phyloP scores from a whole-genome alignment of 2,113 vertebrate genomes.

The Notechis scutatus region DNA sequence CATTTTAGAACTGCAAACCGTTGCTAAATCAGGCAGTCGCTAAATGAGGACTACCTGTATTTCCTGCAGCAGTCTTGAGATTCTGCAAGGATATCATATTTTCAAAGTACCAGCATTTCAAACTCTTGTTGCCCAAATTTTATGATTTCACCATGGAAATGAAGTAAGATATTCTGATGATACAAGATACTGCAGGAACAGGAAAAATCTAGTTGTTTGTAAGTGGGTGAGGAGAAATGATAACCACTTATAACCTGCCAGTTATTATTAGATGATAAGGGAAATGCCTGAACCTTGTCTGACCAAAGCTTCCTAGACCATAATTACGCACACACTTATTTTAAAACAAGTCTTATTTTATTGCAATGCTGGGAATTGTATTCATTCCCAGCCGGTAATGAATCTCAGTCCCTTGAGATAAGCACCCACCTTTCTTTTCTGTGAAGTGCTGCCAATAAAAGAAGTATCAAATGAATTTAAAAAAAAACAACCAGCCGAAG shows the following conservation, averaged over 20 bases:
- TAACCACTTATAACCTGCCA: background rate
- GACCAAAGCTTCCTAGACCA: too few species aligned
- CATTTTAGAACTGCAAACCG: background rate
- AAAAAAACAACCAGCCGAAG: too few species aligned
- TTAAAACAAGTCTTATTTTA: too few species aligned
- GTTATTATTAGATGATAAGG: background rate
- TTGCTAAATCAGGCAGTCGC: background rate
- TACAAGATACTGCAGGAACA: background rate
- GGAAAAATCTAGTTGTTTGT: background rate
- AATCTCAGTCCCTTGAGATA: too few species aligned
- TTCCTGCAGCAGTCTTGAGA: accelerated
- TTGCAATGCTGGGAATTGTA: too few species aligned
- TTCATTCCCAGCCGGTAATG: too few species aligned
- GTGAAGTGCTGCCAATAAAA: too few species aligned
- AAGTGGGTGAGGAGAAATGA: background rate
- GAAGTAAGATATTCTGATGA: background rate
- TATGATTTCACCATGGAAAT: background rate
- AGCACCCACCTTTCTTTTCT: too few species aligned
- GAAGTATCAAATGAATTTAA: too few species aligned
- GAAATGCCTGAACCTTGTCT: background rate
- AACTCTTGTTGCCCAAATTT: background rate
- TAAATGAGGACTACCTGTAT: background rate
- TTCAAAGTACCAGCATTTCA: background rate
- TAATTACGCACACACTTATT: too few species aligned
- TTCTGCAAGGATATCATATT: background rate